These are phyloP conservation scores for Drosophila fulvimacula DNA, from an alignment of 2,888 invertebrate genomes.

Conservation along the genomic window DNA sequence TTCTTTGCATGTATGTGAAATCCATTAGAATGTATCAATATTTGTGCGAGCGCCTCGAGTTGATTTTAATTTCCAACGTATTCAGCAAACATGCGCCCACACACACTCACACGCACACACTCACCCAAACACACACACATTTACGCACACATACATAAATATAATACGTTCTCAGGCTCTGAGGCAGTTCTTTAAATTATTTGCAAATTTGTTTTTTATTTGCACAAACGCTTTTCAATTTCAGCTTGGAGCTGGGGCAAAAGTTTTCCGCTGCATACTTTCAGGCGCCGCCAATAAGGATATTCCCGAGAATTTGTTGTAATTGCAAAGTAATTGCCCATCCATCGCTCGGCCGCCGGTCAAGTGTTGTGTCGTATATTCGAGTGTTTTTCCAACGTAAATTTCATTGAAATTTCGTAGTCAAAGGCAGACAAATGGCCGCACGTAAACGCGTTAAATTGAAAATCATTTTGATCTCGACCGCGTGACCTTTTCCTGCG, in stretches of 20 bases:
- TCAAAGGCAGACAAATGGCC: constrained; percentile 72
- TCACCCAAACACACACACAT: not conserved
- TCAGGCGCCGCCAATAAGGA: constrained; percentile 41
- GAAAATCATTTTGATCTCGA: constrained; percentile 80
- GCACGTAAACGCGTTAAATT: constrained; percentile 80
- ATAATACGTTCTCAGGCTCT: constrained; percentile 13
- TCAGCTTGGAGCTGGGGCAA: constrained; percentile 25
- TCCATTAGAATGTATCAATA: constrained; percentile 82
- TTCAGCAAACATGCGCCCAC: constrained; percentile 34
- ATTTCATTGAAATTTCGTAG: constrained; percentile 47
- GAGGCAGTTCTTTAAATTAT: constrained; percentile 64
- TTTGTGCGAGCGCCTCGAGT: constrained; percentile 75
- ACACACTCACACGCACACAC: constrained; percentile 13
- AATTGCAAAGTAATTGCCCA: constrained; percentile 76
- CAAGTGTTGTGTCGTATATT: constrained; percentile 16
- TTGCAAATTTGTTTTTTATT: constrained; percentile 70
- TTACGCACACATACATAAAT: constrained; percentile 16
- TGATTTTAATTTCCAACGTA: constrained; percentile 77
- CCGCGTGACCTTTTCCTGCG: constrained; percentile 57
- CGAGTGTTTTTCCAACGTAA: constrained; percentile 22
- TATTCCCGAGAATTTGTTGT: constrained; percentile 35
- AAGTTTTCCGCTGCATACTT: constrained; percentile 48
- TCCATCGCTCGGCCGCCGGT: constrained; percentile 7
- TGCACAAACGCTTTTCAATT: constrained; percentile 66
- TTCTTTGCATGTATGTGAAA: constrained; percentile 49